These are phyloP conservation scores for Stenurella melanura DNA, from an alignment of 2,888 invertebrate species.

Conservation along the genomic window DNA sequence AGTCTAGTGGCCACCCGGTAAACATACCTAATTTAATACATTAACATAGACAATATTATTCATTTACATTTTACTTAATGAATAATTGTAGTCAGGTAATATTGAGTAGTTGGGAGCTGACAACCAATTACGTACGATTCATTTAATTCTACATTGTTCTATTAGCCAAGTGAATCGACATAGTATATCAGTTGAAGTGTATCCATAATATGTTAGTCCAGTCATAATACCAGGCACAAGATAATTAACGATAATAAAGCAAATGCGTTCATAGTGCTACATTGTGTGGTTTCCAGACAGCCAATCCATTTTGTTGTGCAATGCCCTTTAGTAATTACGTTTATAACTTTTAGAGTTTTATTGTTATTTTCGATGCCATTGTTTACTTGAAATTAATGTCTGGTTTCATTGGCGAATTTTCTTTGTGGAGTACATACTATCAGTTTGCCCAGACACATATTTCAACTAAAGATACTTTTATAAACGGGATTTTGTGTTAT, in stretches of 20 bases:
- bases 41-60: too few species aligned
- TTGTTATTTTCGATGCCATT: background rate
- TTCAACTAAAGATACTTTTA: constrained; percentile 10
- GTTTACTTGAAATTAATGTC: constrained; percentile 8
- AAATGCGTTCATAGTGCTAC: background rate
- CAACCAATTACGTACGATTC: background rate
- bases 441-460: background rate
- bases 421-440: background rate
- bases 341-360: background rate
- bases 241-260: constrained; percentile 21
- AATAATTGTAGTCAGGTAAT: background rate
- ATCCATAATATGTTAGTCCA: background rate
- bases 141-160: background rate
- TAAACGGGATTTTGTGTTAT: background rate
- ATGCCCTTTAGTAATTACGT: constrained; percentile 11
- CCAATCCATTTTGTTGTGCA: constrained; percentile 4
- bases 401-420: background rate
- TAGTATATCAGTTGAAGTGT: background rate
- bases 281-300: background rate
- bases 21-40: too few species aligned
- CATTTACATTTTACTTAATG: background rate
- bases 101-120: background rate
- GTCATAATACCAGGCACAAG: background rate
- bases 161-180: background rate
- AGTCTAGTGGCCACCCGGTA: too few species aligned